These are phyloP conservation scores for Dendronephthya gigantea DNA, from an alignment of 64 coral and sea anemone genomes.

Conservation along the genomic window DNA sequence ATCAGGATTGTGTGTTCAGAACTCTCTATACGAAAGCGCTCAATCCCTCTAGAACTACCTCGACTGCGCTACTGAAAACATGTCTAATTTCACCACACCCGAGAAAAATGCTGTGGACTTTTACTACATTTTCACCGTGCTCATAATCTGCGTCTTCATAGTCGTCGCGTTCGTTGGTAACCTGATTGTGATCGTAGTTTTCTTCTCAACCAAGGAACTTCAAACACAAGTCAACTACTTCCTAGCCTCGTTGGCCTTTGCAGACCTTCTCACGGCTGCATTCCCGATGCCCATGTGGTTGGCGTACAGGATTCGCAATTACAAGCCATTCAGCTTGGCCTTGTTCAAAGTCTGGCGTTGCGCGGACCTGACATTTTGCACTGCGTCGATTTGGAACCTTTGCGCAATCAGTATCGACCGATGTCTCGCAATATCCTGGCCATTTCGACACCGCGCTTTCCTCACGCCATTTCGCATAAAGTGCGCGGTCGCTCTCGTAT, in stretches of 20 bases:
- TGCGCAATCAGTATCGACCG: slow-evolving; percentile 15
- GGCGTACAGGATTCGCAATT: neutral
- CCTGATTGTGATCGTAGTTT: neutral
- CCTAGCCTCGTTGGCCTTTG: neutral
- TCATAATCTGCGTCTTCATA: neutral
- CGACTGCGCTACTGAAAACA: neutral
- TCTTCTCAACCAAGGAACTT: neutral
- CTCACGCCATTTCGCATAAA: slow-evolving; percentile 11
- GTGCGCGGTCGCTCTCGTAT: neutral
- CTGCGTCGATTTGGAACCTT: neutral
- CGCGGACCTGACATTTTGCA: neutral
- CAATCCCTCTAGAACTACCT: no score
- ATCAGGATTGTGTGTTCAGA: no score
- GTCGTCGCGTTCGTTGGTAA: neutral
- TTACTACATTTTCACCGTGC: neutral
- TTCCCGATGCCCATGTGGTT: neutral
- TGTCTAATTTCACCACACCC: neutral
- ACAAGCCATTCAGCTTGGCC: neutral
- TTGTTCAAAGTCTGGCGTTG: neutral
- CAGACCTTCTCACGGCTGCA: neutral
- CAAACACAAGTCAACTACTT: neutral
- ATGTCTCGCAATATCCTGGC: neutral
- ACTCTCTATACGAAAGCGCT: no score
- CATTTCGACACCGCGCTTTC: neutral
- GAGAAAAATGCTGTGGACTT: neutral